Conservation (phyloP, 2,113 vertebrate species). For the Eulacestoma nigropectus region DNA sequence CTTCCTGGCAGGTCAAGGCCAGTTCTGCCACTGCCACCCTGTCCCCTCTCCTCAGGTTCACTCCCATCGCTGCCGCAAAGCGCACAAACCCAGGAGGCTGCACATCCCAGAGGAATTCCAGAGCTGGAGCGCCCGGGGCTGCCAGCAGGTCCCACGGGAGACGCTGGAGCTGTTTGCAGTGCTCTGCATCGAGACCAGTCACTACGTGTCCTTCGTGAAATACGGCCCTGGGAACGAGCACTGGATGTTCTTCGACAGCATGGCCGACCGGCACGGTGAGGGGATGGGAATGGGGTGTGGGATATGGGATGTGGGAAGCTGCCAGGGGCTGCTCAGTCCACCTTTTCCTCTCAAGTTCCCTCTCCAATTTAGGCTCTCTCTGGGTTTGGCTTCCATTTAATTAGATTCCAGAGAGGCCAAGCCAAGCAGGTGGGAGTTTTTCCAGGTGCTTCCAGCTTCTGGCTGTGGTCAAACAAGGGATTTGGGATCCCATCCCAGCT, state of each 20-base stretch:
- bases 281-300: neutral
- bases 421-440: neutral
- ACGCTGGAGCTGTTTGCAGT: conserved; percentile 86
- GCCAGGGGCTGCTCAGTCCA: neutral
- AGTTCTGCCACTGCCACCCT: neutral
- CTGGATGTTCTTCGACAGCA: conserved; percentile 94
- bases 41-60: conserved; percentile 73
- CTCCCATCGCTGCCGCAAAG: conserved; percentile 65
- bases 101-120: conserved; percentile 67
- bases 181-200: conserved; percentile 90
- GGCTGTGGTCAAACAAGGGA: neutral
- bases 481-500: neutral
- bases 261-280: conserved; percentile 83
- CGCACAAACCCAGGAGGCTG: conserved; percentile 54
- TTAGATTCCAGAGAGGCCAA: neutral
- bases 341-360: neutral
- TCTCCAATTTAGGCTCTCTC: neutral
- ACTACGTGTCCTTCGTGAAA: conserved; percentile 88
- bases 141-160: conserved; percentile 65
- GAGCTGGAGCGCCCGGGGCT: neutral
- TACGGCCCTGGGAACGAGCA: conserved; percentile 72
- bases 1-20: neutral
- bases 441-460: neutral
- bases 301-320: neutral
- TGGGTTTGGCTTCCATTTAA: neutral